Evolutionary conservation across 2,888 invertebrate genomes (phyloP), one percentile per base, ranked within the genome.

Genomic region (Drosophila demipolita): DNA sequence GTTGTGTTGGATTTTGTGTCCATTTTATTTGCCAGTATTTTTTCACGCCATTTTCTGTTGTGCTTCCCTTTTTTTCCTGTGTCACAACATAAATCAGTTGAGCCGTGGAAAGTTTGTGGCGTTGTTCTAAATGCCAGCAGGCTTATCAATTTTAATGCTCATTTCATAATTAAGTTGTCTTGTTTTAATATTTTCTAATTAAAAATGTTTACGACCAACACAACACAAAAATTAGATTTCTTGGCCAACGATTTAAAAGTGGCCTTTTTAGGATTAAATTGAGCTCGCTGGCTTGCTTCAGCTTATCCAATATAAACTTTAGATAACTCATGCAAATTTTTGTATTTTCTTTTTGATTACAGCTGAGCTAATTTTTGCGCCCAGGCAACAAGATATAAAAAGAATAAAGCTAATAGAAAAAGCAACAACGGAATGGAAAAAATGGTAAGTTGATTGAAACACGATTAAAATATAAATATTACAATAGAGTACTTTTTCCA

Each of bases 371-470:
- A 67, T 49, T 66, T 36, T 32, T 38, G 33, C 29, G 55, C 49
- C 63, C 58, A 65, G 57, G 35, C 29, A 53, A 26, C 29, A 54
- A 66, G 66, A 50, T 42, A 48, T 36, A 62, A 48, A 9, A 60
- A 70, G 35, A 70, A 55, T 26, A 75, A 66, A 63, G 67, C 60
- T 58, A 60, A 75, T 42, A 23, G 23, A 23, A 62, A 59, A 23
- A 59, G 35, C 75, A 58, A 61, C 67, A 80, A 82, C 71, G 90
- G 84, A 87, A 86, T 86, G 87, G 87, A 90, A 76, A 83, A 90
- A 83, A 84, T 89, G 89, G 87, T 87, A 63, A 89, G 87, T 75
- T 60, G 2, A 53, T 45, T 58, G 50, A 11, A 17, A 23, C 15
- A 20, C 20, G 4, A 45, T 45, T 23, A 23, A 45, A 45, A 23